Evolutionary conservation across 2,797 vertebrate genomes (phyloP).

Genomic region (Pelodytes ibericus): DNA sequence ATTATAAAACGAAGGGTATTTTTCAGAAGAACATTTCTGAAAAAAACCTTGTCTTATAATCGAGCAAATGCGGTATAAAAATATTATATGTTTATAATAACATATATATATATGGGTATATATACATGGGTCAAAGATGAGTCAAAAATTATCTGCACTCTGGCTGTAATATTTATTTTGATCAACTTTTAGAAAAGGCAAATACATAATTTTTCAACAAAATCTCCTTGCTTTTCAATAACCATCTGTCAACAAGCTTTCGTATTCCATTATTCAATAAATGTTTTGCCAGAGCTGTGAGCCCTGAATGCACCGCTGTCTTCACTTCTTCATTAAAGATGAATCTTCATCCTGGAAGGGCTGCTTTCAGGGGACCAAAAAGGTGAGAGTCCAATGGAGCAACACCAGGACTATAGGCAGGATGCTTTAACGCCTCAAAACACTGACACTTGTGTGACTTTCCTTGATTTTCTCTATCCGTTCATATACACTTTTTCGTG

Average conservation of each 20-base stretch:
- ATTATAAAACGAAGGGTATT: no score
- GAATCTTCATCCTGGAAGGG: constrained; percentile 8
- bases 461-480: constrained; percentile 1
- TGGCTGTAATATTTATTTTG: neutral
- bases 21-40: no score
- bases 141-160: neutral
- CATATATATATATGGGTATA: no score
- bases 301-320: constrained; percentile 21
- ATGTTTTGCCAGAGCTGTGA: constrained; percentile 16
- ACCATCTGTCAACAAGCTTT: constrained; percentile 13
- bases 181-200: constrained; percentile 1
- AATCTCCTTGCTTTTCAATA: constrained; percentile 16
- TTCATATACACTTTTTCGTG: neutral
- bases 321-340: constrained; percentile 10
- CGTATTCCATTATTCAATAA: constrained; percentile 18
- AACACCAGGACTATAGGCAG: neutral
- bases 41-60: no score
- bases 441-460: neutral
- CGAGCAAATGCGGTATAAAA: no score
- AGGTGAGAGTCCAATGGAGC: neutral
- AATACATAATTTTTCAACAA: constrained; percentile 3
- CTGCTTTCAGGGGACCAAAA: neutral
- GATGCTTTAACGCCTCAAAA: neutral
- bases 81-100: no score
- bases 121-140: neutral